A percentile compares a stretch with the other conserved stretches of the same genome.
Conservation (phyloP, 2,113 vertebrate genomes). For the Ginglymostoma cirratum region DNA sequence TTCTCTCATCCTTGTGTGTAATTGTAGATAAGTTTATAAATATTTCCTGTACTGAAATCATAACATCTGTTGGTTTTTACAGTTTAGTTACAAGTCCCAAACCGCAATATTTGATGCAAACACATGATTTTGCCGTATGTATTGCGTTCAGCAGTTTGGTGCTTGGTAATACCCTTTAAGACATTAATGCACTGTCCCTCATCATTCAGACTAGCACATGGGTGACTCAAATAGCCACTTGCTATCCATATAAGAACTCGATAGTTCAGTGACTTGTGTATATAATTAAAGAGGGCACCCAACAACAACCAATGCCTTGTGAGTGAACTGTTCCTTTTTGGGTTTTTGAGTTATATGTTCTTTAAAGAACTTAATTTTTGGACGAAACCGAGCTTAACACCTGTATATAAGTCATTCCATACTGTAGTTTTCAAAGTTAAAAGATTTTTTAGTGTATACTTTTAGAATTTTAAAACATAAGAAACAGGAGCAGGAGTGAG, state of each 20-base stretch:
- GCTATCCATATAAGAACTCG: background rate
- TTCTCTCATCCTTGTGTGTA: background rate
- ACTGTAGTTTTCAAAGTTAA: background rate
- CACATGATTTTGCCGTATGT: background rate
- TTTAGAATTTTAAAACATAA: constrained; percentile 1
- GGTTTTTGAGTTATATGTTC: constrained; percentile 1
- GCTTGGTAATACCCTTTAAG: background rate
- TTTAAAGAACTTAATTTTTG: background rate
- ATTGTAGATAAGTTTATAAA: background rate
- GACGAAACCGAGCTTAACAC: background rate
- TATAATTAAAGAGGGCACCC: background rate
- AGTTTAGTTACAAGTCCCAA: background rate
- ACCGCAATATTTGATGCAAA: background rate
- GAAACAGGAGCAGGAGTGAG: background rate
- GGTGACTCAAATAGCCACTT: background rate
- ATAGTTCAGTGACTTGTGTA: background rate
- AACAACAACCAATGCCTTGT: background rate
- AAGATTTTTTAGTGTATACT: background rate
- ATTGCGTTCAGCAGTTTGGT: background rate
- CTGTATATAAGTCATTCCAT: background rate
- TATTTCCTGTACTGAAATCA: background rate
- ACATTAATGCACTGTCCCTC: background rate
- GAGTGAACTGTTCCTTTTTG: background rate
- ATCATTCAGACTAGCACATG: background rate
- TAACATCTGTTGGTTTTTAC: background rate